Evolutionary conservation across 2,113 vertebrate genomes (phyloP), one percentile per base, ranked within the genome.

Genomic region (Melanocharis versteri): DNA sequence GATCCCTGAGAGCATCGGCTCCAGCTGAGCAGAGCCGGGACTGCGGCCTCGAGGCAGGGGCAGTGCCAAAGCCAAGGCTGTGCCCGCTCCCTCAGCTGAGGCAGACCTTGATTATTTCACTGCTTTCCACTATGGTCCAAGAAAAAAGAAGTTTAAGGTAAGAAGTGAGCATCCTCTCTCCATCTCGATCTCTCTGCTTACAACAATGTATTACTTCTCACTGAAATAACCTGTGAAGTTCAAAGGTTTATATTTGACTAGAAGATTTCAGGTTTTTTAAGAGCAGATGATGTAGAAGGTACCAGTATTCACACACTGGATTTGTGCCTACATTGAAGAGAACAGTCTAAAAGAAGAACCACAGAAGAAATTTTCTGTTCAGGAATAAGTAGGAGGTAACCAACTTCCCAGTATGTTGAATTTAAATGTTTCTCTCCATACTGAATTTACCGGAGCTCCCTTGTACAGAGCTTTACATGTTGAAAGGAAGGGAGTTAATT

Each of bases 401-500:
- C 76, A 73, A 3, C 26, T 53, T 60, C 40, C 44, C 54, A 58
- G 23, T 7, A 21, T 1, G 15, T 33, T 44, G 57, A 71, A 75
- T 48, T 48, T 17, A 56, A 79, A 79, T 40, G 30, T 51, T 84
- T 24, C 51, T 73, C 18, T 77, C 50, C 26, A 14, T 15, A 8
- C 47, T 60, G 44, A 47, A 71, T 44, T 78, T 56, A 51, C 37
- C 0, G 0, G 60, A 24, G 39, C 40, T 60, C 42, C 44, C 60
- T 75, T 83, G 37, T 17, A 73, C 3, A 35, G 70, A 85, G 89
- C 31, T 89, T 72, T 56, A 10, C 7, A 5, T 27, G 4, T 56
- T 91, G 70, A 89, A 93, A 89, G 78, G 65, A 79, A 84, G 50
- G 60, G 57, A 91, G 40, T 64, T 91, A 95, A 97, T 83, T 96